phyloP scores from a whole-genome alignment of 2,797 vertebrate species.

The Tachyglossus aculeatus region DNA sequence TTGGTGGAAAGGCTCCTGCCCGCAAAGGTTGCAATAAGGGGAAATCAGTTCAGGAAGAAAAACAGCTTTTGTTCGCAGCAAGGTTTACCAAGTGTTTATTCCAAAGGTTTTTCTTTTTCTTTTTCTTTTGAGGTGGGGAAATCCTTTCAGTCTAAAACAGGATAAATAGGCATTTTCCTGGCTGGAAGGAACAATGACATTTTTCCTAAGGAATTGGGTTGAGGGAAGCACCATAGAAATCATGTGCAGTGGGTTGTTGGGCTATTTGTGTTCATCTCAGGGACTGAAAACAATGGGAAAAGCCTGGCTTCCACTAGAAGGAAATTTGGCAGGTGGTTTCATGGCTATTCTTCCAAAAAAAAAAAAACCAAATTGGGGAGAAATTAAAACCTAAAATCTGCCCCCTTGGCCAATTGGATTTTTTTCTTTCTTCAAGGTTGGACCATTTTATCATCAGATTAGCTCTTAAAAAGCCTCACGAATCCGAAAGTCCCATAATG shows the following conservation, averaged over 20 bases:
- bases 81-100: no score
- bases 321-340: slow-evolving; percentile 49
- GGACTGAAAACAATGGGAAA: slow-evolving; percentile 53
- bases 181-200: slow-evolving; percentile 22
- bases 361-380: slow-evolving; percentile 3
- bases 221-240: slow-evolving; percentile 12
- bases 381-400: background rate
- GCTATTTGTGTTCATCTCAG: slow-evolving; percentile 45
- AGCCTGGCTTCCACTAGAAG: slow-evolving; percentile 51
- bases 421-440: background rate
- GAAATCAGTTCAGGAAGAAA: background rate
- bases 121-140: no score
- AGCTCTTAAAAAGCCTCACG: background rate
- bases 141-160: slow-evolving; percentile 43
- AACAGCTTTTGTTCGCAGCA: background rate
- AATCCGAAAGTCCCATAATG: background rate
- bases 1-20: no score
- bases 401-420: background rate
- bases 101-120: no score
- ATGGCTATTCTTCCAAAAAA: slow-evolving; percentile 22
- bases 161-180: slow-evolving; percentile 25
- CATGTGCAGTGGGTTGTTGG: background rate
- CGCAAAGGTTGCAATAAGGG: background rate
- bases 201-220: slow-evolving; percentile 23
- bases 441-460: background rate